Percentiles rank a stretch among this genome's conserved stretches.
These are phyloP conservation scores for Leucoptera coffeella DNA, from an alignment of 2,888 invertebrate species.

Conservation along the genomic window DNA sequence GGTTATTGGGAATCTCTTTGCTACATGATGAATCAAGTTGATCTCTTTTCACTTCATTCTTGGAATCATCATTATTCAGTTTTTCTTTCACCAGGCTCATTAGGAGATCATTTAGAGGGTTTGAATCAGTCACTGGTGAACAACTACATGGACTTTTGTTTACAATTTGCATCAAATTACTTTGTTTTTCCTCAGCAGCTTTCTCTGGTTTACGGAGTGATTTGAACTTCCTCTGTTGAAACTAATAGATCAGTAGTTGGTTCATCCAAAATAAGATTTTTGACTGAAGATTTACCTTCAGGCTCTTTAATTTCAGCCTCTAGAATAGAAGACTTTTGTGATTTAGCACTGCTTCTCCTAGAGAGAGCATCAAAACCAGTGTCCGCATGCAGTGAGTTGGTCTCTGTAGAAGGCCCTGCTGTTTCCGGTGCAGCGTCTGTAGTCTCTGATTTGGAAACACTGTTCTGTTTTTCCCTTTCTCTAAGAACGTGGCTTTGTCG, in stretches of 20 bases:
- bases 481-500: constrained; percentile 84
- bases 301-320: constrained; percentile 19
- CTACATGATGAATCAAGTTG: constrained; percentile 35
- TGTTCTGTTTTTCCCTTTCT: constrained; percentile 64
- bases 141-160: constrained; percentile 41
- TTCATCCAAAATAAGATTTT: constrained; percentile 33
- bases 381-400: constrained; percentile 13
- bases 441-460: constrained; percentile 8
- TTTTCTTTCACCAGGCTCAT: constrained; percentile 47
- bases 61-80: constrained; percentile 58
- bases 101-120: constrained; percentile 40
- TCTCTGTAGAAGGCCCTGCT: constrained; percentile 23
- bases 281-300: constrained; percentile 29
- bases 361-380: constrained; percentile 25
- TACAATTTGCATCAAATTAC: constrained; percentile 26
- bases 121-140: constrained; percentile 36
- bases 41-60: constrained; percentile 56
- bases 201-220: constrained; percentile 38
- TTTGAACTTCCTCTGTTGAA: constrained; percentile 19
- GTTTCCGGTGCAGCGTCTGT: constrained; percentile 20
- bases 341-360: constrained; percentile 50
- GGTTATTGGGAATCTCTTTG: constrained; percentile 65
- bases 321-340: constrained; percentile 42
- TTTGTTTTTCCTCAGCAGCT: constrained; percentile 26
- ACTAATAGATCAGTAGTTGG: constrained; percentile 2